phyloP scores from a whole-genome alignment of 2,797 vertebrate genomes.

The Myotis myotis region DNA sequence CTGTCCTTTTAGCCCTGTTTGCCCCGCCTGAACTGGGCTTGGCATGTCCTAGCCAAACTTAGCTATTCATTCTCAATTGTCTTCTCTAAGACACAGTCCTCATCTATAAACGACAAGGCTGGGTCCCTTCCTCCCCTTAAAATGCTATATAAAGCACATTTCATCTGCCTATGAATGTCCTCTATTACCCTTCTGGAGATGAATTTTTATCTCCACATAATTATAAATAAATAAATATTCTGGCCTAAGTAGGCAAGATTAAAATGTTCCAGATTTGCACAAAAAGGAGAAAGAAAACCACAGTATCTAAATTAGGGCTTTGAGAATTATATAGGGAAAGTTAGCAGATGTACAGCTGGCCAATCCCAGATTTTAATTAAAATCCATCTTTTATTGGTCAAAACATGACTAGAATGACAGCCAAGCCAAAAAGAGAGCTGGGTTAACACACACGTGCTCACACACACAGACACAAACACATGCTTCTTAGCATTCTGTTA shows the following conservation, averaged over 20 bases:
- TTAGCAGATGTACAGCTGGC: conserved; percentile 48
- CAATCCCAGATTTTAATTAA: conserved; percentile 59
- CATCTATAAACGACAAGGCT: not conserved
- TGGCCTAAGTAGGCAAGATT: not conserved
- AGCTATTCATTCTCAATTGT: not conserved
- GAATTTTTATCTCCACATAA: not conserved
- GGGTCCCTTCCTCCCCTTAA: not conserved
- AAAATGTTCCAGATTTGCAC: not conserved
- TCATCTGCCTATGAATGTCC: not conserved
- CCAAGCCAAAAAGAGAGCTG: conserved; percentile 47
- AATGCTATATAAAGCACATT: not conserved
- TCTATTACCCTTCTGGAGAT: not conserved
- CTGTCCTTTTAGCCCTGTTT: not conserved
- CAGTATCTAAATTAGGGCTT: conserved; percentile 4
- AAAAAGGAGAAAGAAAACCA: conserved; percentile 7
- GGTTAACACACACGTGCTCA: not conserved
- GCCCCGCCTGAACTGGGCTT: not conserved
- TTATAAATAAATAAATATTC: conserved; percentile 19
- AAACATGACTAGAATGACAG: conserved; percentile 51
- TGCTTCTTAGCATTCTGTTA: conserved; percentile 38
- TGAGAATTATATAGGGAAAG: conserved; percentile 40
- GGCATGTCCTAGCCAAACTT: too few relatives aligned
- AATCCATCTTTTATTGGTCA: conserved; percentile 58
- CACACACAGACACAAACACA: conserved; percentile 27
- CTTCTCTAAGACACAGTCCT: not conserved